Percentiles rank a stretch among this genome's conserved stretches.
Conservation (phyloP, 2,113 vertebrate genomes). For the Macquaria ambigua region DNA sequence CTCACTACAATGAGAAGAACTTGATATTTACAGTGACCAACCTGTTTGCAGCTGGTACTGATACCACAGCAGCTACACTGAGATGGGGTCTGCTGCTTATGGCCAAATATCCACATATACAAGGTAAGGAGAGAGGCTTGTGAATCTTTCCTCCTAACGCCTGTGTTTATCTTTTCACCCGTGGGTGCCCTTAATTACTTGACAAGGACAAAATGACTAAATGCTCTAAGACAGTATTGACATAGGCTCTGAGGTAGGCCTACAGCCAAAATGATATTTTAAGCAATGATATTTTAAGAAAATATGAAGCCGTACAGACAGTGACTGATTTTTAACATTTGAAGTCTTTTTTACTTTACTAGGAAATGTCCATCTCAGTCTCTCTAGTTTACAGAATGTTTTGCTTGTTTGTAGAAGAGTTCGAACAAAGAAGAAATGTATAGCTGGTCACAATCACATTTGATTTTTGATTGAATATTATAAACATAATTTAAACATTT, state of each 20-base stretch:
- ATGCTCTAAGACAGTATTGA: no score
- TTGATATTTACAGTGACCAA: constrained; percentile 63
- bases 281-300: not conserved
- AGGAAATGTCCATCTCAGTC: no score
- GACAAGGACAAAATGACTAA: no score
- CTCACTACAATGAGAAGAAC: constrained; percentile 66
- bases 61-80: constrained; percentile 75
- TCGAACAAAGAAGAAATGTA: not conserved
- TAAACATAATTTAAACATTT: no score
- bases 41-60: constrained; percentile 81
- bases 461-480: no score
- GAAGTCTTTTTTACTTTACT: not conserved
- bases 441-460: no score
- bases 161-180: no score
- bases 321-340: not conserved
- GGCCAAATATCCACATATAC: constrained; percentile 84
- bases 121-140: constrained; percentile 71
- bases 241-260: no score
- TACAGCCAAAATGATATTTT: not conserved
- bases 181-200: no score
- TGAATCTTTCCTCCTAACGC: no score
- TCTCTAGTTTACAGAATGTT: not conserved
- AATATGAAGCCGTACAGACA: no score
- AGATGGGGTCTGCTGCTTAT: constrained; percentile 80
- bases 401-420: not conserved